Percentiles rank a stretch among this genome's conserved stretches.
These are phyloP conservation scores for Thunnus thynnus DNA, from an alignment of 2,113 vertebrate genomes.

Conservation along the genomic window DNA sequence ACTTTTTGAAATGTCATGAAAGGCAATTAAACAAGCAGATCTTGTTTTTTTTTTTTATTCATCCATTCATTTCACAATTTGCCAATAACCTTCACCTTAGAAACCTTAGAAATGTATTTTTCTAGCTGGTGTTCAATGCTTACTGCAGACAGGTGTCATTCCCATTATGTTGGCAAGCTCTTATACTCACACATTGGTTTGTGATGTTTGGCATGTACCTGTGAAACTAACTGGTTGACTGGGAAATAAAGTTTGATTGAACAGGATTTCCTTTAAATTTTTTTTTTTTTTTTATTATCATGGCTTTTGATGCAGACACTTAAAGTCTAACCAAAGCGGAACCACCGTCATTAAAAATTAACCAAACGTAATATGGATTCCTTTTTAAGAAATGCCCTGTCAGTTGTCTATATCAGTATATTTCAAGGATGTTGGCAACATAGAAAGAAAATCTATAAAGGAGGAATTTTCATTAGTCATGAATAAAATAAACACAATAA, in stretches of 20 bases:
- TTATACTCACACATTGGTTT: neutral
- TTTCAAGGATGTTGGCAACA: neutral
- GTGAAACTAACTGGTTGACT: neutral
- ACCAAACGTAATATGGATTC: neutral
- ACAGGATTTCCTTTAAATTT: neutral
- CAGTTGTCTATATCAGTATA: no score
- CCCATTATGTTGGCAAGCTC: neutral
- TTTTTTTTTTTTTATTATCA: neutral
- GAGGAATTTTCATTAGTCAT: constrained; percentile 17
- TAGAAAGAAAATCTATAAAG: neutral
- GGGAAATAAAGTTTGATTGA: neutral
- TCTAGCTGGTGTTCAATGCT: neutral
- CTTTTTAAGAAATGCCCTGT: neutral
- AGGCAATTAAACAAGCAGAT: no score
- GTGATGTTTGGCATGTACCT: neutral
- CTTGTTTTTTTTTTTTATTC: no score
- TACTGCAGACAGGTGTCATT: neutral
- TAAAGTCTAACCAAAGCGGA: neutral
- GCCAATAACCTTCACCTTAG: no score
- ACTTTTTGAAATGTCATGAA: no score
- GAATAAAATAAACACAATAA: constrained; percentile 36
- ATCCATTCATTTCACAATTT: no score
- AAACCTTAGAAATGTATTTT: neutral
- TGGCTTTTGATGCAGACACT: neutral
- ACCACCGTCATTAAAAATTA: neutral